Percentiles rank a stretch among this genome's conserved stretches.
These are phyloP conservation scores for Drosophila stalkeri DNA, from an alignment of 2,888 invertebrate genomes.

Conservation along the genomic window DNA sequence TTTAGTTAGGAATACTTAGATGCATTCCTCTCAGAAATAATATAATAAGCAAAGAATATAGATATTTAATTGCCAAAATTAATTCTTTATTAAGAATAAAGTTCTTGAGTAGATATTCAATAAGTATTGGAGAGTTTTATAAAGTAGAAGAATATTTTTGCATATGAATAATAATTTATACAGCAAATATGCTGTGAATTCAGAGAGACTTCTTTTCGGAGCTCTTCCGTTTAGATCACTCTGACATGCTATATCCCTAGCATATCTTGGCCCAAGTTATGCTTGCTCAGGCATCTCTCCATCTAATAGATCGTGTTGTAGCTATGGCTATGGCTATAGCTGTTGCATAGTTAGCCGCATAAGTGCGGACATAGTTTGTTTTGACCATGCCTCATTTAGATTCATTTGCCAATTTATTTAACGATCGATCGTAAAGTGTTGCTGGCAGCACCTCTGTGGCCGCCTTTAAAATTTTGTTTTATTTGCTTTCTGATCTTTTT, in stretches of 20 bases:
- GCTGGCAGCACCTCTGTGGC: conserved; percentile 60
- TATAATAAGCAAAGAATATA: too few relatives aligned
- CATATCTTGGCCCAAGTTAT: too few relatives aligned
- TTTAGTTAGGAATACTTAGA: too few relatives aligned
- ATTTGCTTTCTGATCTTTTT: conserved; percentile 42
- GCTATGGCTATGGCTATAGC: neutral
- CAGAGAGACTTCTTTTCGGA: neutral
- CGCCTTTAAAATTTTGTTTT: conserved; percentile 32
- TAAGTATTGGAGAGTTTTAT: too few relatives aligned
- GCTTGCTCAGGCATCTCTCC: too few relatives aligned
- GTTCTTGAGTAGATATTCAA: too few relatives aligned
- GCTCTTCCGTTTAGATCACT: neutral
- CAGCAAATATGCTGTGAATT: too few relatives aligned
- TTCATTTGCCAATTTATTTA: conserved; percentile 82
- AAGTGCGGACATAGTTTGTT: conserved; percentile 60
- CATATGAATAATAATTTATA: too few relatives aligned
- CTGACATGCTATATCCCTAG: neutral
- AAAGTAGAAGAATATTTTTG: too few relatives aligned
- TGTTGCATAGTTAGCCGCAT: conserved; percentile 28
- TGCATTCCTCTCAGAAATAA: too few relatives aligned
- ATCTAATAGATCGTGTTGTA: conserved; percentile 1
- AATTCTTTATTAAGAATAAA: neutral
- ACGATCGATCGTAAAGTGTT: conserved; percentile 83
- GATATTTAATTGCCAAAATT: neutral
- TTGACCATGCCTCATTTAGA: conserved; percentile 78